These are phyloP conservation scores for Lordiphosa stackelbergi DNA, from an alignment of 1,140 invertebrate species.

Conservation along the genomic window DNA sequence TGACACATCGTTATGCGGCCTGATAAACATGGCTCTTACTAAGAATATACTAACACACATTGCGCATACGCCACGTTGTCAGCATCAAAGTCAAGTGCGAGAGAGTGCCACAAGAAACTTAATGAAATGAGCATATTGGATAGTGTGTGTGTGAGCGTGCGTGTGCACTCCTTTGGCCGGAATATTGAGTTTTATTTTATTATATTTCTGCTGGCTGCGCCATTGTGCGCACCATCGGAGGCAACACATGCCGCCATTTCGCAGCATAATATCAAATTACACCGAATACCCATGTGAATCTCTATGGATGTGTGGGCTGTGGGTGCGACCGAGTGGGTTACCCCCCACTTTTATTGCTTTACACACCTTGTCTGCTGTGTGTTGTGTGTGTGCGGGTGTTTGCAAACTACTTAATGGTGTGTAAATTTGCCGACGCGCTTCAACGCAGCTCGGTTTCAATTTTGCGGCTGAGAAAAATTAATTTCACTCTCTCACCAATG, in stretches of 20 bases:
- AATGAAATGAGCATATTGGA: constrained; percentile 75
- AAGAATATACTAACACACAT: constrained; percentile 32
- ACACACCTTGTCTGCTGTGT: constrained; percentile 43
- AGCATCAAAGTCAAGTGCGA: constrained; percentile 45
- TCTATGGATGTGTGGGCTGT: constrained; percentile 6
- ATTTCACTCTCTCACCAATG: constrained; percentile 31
- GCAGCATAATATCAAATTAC: constrained; percentile 71
- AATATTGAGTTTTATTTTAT: constrained; percentile 70
- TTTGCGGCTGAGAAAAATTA: constrained; percentile 71
- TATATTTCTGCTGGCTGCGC: constrained; percentile 39
- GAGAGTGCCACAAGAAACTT: constrained; percentile 56
- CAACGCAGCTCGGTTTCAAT: constrained; percentile 63
- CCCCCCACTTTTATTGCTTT: constrained; percentile 46
- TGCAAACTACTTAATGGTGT: constrained; percentile 76
- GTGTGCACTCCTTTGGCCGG: constrained; percentile 8
- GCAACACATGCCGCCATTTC: constrained; percentile 65
- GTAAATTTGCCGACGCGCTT: constrained; percentile 72
- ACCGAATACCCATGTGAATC: constrained; percentile 44
- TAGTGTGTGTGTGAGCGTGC: constrained; percentile 28
- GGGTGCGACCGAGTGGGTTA: constrained; percentile 11
- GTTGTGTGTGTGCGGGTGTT: constrained; percentile 29
- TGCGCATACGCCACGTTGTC: constrained; percentile 61
- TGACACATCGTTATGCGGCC: constrained; percentile 70
- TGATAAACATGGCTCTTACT: constrained; percentile 45
- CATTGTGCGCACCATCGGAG: constrained; percentile 45